Base-by-base conservation (phyloP, 2,888 invertebrate species). In the Chaitophorus viminalis region DNA sequence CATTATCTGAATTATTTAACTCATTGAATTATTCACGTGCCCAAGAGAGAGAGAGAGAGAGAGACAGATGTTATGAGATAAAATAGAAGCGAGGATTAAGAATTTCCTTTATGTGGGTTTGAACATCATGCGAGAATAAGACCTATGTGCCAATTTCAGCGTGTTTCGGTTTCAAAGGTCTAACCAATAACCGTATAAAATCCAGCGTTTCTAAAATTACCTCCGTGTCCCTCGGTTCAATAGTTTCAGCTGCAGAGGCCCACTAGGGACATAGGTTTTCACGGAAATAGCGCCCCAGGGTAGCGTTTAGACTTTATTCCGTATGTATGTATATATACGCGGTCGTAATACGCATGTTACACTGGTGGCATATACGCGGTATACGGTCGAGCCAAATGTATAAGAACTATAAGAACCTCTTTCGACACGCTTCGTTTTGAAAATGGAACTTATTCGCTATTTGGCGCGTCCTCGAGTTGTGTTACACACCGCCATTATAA, bases 191-290 rank as follows among this genome's bases (percentile, higher is more conserved):
- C 46, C 46, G 31, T 54, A 78, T 60, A 54, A 29, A 79, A 65
- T 79, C 79, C 36, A n/a, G 60, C n/a, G n/a, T 60, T 33, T 79
- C 60, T 79, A 36, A 79, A 79, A 60, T 60, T 65, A 79, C 79
- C 79, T 60, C n/a, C 36, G 36, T 17, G n/a, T n/a, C 18, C 36
- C 9, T 65, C 36, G n/a, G 60, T 65, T 33, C 52, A 31, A 77
- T 14, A 31, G 77, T 79, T 79, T 65, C 60, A 33, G 60, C 17
- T 79, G 3, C 36, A 17, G n/a, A n/a, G n/a, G 17, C n/a, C 60
- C 60, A 25, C 82, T 70, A 14, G 82, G 70, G 82, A 82, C 82
- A 70, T 29, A 25, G 82, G 29, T 31, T 82, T 70, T 82, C 33
- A 18, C 31, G 31, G 46, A 31, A 82, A 82, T 31, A 31, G 46